A percentile compares a stretch with the other conserved stretches of the same genome.
Conservation (phyloP, 2,113 vertebrate species). For the Recurvirostra avosetta region DNA sequence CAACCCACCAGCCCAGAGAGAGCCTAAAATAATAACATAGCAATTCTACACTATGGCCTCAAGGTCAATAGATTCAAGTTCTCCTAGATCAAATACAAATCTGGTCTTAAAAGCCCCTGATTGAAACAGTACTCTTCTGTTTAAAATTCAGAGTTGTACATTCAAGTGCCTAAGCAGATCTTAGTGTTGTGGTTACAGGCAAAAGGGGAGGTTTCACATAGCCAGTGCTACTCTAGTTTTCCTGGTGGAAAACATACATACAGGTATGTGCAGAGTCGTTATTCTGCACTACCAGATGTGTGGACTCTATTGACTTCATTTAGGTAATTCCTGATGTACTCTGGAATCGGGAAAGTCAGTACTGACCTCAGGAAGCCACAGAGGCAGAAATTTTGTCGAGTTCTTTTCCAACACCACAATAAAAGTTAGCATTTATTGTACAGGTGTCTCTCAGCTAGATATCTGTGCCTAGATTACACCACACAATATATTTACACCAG, state of each 20-base stretch:
- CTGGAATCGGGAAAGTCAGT: background rate
- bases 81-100: background rate
- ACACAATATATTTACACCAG: background rate
- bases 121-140: background rate
- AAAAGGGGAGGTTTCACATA: background rate
- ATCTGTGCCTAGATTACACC: background rate
- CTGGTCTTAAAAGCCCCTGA: background rate
- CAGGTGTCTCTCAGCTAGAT: background rate
- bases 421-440: background rate
- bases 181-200: background rate
- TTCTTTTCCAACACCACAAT: background rate
- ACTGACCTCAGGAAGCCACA: background rate
- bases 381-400: fast-evolving
- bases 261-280: fast-evolving
- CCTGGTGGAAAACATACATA: background rate
- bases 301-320: background rate
- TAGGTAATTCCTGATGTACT: background rate
- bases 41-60: background rate
- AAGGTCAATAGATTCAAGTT: background rate
- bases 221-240: background rate
- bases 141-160: background rate
- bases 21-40: background rate
- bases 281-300: background rate
- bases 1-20: background rate
- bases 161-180: background rate